Evolutionary conservation across 2,113 vertebrate species (phyloP).

Genomic region (Xyrauchen texanus): DNA sequence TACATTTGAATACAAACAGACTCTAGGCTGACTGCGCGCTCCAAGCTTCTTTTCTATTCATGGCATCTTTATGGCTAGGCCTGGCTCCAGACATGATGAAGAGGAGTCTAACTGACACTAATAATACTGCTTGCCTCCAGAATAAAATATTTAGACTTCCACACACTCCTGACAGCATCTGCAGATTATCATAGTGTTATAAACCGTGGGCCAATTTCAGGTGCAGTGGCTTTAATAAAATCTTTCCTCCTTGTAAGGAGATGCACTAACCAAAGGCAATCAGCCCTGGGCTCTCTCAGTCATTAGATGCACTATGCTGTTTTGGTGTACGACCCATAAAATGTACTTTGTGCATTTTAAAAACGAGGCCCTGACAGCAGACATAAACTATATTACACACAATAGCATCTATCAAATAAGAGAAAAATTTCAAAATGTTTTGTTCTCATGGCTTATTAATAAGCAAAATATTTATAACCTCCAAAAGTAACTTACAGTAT

Average conservation of each 20-base stretch:
- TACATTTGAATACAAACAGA: constrained; percentile 22
- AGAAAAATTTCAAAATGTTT: too few species aligned
- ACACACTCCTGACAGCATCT: constrained; percentile 48
- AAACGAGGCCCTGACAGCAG: neutral
- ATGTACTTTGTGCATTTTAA: constrained; percentile 2
- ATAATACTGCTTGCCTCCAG: constrained; percentile 48
- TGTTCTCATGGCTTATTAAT: too few species aligned
- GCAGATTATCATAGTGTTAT: constrained; percentile 39
- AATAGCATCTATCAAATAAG: too few species aligned
- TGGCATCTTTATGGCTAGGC: constrained; percentile 3
- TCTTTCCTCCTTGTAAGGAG: constrained; percentile 55
- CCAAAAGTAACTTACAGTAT: too few species aligned
- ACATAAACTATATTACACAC: too few species aligned
- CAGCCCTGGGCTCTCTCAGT: constrained; percentile 8
- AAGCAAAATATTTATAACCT: too few species aligned
- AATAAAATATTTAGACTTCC: constrained; percentile 50
- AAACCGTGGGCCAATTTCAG: constrained; percentile 41
- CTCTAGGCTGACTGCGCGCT: constrained; percentile 3
- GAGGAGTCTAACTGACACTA: constrained; percentile 27
- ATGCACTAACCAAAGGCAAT: constrained; percentile 37
- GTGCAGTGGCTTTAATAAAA: constrained; percentile 48
- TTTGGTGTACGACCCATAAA: constrained; percentile 3
- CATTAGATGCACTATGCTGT: neutral
- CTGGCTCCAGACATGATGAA: constrained; percentile 2
- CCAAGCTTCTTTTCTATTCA: neutral